Conservation (phyloP, 2,113 vertebrate species). For the Cebidichthys violaceus region DNA sequence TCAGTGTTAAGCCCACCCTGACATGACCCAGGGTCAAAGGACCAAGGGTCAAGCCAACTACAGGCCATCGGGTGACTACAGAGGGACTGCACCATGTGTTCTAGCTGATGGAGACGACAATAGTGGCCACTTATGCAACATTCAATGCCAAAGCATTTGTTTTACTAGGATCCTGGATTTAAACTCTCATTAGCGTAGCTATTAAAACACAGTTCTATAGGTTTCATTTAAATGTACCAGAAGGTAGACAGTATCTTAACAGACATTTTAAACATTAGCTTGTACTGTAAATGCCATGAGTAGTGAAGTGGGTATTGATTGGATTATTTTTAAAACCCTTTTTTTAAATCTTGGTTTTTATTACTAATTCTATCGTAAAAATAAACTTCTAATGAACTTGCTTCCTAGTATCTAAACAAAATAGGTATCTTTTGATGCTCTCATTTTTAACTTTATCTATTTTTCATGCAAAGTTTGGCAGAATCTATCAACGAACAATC, state of each 20-base stretch:
- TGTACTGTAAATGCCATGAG: background rate
- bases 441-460: background rate
- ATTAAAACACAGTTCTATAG: background rate
- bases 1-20: constrained; percentile 24
- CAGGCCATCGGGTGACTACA: constrained; percentile 34
- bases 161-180: constrained; percentile 11
- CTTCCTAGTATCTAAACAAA: background rate
- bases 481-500: background rate
- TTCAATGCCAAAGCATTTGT: constrained; percentile 15
- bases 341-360: background rate
- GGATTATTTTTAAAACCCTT: background rate
- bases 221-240: background rate
- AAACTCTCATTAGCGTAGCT: constrained; percentile 5
- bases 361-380: background rate
- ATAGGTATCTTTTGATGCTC: background rate
- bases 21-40: constrained; percentile 56
- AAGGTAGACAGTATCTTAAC: background rate
- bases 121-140: constrained; percentile 19
- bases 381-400: background rate
- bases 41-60: constrained; percentile 61
- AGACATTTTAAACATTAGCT: background rate
- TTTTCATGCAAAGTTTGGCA: background rate
- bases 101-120: constrained; percentile 27
- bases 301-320: background rate
- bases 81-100: constrained; percentile 21